A percentile compares a stretch with the other conserved stretches of the same genome.
phyloP scores from a whole-genome alignment of 92 coral and sea anemone species.

The Epizoanthus stellaris region DNA sequence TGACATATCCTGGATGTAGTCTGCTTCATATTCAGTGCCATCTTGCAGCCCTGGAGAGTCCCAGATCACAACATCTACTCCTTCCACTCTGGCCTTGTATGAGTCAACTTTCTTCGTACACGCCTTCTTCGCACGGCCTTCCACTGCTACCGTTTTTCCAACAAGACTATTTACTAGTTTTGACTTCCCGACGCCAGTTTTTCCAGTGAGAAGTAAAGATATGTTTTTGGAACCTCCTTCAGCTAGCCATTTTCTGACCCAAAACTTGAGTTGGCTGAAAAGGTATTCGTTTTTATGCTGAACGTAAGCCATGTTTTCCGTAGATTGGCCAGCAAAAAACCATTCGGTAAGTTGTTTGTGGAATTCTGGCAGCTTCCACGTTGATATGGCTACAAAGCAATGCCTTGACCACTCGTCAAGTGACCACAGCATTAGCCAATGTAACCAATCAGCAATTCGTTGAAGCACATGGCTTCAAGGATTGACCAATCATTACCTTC shows the following conservation, averaged over 20 bases:
- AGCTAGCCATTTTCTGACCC: neutral
- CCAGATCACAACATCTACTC: constrained; percentile 29
- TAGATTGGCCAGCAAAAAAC: too few relatives aligned
- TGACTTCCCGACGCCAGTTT: constrained; percentile 65
- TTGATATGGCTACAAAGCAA: too few relatives aligned
- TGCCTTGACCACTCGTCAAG: too few relatives aligned
- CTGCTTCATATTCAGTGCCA: constrained; percentile 1
- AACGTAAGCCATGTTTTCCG: too few relatives aligned
- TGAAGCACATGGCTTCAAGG: too few relatives aligned
- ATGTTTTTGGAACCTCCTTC: neutral
- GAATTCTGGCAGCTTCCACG: too few relatives aligned
- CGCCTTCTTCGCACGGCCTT: constrained; percentile 9
- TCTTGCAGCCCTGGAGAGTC: constrained; percentile 65
- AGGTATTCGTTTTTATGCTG: neutral
- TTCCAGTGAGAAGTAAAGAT: constrained; percentile 46
- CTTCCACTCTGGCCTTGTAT: neutral
- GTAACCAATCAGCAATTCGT: too few relatives aligned
- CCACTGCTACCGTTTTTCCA: constrained; percentile 39
- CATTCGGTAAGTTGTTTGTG: too few relatives aligned
- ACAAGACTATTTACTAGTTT: constrained; percentile 52
- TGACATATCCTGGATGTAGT: constrained; percentile 34
- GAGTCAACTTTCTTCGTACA: neutral
- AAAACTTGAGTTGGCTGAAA: neutral
- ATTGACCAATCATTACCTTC: too few relatives aligned
- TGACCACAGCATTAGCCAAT: too few relatives aligned